Percentiles rank a stretch among this genome's conserved stretches.
Conservation (phyloP, 2,797 vertebrate genomes). For the Labroides dimidiatus region DNA sequence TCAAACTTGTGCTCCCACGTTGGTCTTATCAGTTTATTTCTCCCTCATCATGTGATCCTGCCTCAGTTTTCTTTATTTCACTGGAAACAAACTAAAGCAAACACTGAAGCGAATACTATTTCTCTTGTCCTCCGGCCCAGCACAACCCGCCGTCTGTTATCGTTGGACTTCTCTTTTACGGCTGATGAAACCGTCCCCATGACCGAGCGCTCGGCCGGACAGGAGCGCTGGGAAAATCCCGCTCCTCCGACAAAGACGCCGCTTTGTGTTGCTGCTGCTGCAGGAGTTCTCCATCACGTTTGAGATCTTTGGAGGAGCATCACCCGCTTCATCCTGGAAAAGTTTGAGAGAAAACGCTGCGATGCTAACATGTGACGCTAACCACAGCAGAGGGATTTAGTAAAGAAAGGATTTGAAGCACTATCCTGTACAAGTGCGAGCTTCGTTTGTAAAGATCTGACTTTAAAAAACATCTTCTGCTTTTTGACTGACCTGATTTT, state of each 20-base stretch:
- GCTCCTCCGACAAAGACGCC: constrained; percentile 37
- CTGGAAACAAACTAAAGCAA: neutral
- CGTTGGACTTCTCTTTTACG: constrained; percentile 6
- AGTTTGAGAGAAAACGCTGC: neutral
- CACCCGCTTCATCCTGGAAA: neutral
- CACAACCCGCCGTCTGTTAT: constrained; percentile 23
- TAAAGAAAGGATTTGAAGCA: too few relatives aligned
- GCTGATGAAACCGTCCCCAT: constrained; percentile 32
- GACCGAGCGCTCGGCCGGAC: constrained; percentile 14
- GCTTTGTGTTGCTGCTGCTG: too few relatives aligned
- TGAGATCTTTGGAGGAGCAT: constrained; percentile 9
- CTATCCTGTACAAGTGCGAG: too few relatives aligned
- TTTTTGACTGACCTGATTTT: neutral
- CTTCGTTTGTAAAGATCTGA: too few relatives aligned
- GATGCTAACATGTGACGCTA: constrained; percentile 6
- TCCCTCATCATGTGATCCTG: constrained; percentile 4
- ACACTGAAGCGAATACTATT: neutral
- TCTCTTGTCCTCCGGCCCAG: constrained; percentile 17
- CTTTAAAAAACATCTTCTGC: neutral
- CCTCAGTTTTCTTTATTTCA: neutral
- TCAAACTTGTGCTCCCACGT: too few relatives aligned
- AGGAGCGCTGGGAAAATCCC: constrained; percentile 38
- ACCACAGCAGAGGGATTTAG: neutral
- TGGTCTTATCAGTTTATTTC: neutral
- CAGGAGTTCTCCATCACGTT: too few relatives aligned